Conservation (phyloP, 2,888 invertebrate species). For the Arctia plantaginis region DNA sequence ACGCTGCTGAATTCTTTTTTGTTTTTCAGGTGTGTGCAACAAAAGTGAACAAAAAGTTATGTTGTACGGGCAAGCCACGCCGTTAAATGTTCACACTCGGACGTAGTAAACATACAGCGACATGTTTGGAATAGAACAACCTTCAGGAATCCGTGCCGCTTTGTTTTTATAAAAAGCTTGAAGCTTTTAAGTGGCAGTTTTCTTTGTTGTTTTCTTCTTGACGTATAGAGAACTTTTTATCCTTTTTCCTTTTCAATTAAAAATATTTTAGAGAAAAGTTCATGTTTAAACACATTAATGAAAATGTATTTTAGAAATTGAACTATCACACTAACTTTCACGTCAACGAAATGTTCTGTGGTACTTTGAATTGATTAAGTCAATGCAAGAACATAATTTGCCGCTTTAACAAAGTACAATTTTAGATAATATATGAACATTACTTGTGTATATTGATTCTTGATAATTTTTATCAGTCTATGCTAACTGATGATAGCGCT, state of each 20-base stretch:
- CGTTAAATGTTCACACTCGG: constrained; percentile 73
- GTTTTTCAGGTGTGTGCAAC: constrained; percentile 75
- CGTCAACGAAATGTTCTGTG: background rate
- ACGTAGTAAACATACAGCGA: constrained; percentile 70
- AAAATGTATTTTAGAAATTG: background rate
- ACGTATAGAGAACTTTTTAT: background rate
- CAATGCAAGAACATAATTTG: no score
- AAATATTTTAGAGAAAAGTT: background rate
- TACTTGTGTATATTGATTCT: background rate
- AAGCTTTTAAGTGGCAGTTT: constrained; percentile 18
- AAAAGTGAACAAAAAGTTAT: constrained; percentile 75
- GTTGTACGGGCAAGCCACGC: constrained; percentile 61
- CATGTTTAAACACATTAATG: background rate
- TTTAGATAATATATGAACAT: no score
- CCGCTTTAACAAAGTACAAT: no score
- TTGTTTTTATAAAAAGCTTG: constrained; percentile 25
- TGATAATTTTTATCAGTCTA: background rate
- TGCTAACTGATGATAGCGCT: background rate
- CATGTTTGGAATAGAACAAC: constrained; percentile 65
- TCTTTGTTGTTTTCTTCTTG: constrained; percentile 12
- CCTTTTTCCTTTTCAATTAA: background rate
- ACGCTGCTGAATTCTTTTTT: constrained; percentile 47
- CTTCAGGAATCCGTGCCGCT: constrained; percentile 35
- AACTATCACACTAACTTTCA: background rate
- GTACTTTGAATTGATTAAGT: background rate